A percentile compares a stretch with the other conserved stretches of the same genome.
phyloP scores from a whole-genome alignment of 2,888 invertebrate species.

The Cephus pygmeus region DNA sequence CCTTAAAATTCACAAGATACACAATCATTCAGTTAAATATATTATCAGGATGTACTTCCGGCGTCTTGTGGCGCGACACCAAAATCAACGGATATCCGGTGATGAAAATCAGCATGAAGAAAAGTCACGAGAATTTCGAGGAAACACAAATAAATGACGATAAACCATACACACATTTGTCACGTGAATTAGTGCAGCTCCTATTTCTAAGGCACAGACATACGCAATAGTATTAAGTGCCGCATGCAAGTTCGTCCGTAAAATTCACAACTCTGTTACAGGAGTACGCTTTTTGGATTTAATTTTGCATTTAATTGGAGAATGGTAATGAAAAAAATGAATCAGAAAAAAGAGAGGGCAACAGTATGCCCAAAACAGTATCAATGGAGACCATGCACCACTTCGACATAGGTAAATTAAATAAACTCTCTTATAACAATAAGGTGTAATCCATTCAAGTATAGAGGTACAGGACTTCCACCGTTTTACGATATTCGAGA shows the following conservation, averaged over 20 bases:
- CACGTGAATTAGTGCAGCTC: conserved; percentile 1
- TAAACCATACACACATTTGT: background rate
- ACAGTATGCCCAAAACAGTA: conserved; percentile 6
- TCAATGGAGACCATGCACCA: conserved; percentile 17
- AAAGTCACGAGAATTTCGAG: background rate
- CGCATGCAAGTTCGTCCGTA: conserved; percentile 17
- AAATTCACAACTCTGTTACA: background rate
- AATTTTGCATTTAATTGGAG: background rate
- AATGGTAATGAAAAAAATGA: background rate
- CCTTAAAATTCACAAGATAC: background rate
- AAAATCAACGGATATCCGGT: background rate
- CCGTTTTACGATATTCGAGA: conserved; percentile 48
- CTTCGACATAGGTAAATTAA: conserved; percentile 6
- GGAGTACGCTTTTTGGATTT: background rate
- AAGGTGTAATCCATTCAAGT: background rate
- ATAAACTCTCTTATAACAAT: background rate
- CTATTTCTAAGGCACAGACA: conserved; percentile 39
- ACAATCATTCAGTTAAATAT: background rate
- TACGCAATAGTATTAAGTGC: conserved; percentile 27
- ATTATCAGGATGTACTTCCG: background rate
- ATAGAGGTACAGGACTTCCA: conserved; percentile 43
- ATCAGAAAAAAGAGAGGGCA: background rate
- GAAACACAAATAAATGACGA: background rate
- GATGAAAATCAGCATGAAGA: background rate
- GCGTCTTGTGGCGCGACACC: background rate